These are phyloP conservation scores for Eupithecia exiguata DNA, from an alignment of 2,888 invertebrate species.

Conservation along the genomic window DNA sequence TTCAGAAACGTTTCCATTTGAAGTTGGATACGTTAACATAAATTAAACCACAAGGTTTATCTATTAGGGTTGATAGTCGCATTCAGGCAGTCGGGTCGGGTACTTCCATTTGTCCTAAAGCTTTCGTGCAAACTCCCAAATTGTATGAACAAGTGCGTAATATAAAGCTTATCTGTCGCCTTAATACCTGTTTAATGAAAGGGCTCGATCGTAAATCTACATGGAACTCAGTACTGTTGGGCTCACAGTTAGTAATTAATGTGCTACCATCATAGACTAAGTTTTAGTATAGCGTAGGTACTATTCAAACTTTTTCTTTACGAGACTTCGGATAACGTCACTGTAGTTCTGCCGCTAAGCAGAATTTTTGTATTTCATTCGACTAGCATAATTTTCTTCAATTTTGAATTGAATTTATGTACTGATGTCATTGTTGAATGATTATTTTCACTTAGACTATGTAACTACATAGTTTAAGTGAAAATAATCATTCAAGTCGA, in stretches of 20 bases:
- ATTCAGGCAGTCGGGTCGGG: conserved; percentile 64
- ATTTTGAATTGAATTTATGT: neutral
- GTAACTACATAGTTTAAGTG: no score
- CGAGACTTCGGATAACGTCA: neutral
- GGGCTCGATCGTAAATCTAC: conserved; percentile 83
- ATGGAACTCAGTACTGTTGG: conserved; percentile 80
- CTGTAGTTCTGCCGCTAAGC: neutral
- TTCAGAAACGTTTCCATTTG: conserved; percentile 51
- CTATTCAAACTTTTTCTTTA: conserved; percentile 4
- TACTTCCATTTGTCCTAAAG: conserved; percentile 71
- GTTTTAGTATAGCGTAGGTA: conserved; percentile 56
- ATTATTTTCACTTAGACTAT: neutral
- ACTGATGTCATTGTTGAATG: neutral
- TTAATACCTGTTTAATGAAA: conserved; percentile 83
- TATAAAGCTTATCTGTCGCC: conserved; percentile 77
- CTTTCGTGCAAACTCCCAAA: conserved; percentile 71
- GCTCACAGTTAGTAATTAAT: conserved; percentile 79
- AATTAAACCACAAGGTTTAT: conserved; percentile 68
- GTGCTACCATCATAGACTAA: conserved; percentile 77
- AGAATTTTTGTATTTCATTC: neutral
- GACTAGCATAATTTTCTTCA: neutral
- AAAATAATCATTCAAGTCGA: no score
- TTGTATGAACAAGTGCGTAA: conserved; percentile 77
- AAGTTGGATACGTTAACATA: conserved; percentile 60
- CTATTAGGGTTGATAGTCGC: conserved; percentile 65